A percentile compares a stretch with the other conserved stretches of the same genome.
Conservation (phyloP, 1,140 invertebrate species). For the Camponotus pennsylvanicus region DNA sequence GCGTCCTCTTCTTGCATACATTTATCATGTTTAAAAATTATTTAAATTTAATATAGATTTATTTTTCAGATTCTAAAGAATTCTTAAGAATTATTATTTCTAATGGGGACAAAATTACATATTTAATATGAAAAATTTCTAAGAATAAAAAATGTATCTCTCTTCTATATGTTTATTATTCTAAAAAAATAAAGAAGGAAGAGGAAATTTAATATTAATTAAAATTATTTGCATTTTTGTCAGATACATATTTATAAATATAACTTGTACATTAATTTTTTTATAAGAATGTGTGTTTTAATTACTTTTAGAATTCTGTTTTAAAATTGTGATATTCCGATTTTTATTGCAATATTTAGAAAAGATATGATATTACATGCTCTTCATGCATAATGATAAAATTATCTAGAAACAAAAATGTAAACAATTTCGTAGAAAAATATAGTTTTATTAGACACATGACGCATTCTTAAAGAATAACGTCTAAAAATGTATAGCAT, state of each 20-base stretch:
- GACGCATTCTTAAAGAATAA: not conserved
- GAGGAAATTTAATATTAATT: not conserved
- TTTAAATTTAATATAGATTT: not conserved
- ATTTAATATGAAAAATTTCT: not conserved
- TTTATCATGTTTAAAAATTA: not conserved
- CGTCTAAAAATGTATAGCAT: not conserved
- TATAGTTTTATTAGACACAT: not conserved
- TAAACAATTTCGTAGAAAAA: not conserved
- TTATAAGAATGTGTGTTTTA: not conserved
- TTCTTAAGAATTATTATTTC: not conserved
- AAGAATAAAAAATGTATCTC: not conserved
- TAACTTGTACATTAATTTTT: not conserved
- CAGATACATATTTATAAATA: not conserved
- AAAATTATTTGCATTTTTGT: slow-evolving; percentile 15
- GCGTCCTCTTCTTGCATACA: too few relatives aligned
- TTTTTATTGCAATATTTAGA: not conserved
- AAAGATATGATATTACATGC: not conserved
- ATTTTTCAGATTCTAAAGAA: not conserved
- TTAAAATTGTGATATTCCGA: not conserved
- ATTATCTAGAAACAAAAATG: slow-evolving; percentile 7
- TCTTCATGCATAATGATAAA: not conserved
- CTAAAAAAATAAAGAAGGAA: not conserved
- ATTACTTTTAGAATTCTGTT: not conserved
- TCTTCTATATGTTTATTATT: not conserved
- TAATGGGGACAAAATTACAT: not conserved